Evolutionary conservation across 2,888 invertebrate genomes (phyloP), one percentile per base, ranked within the genome.

Genomic region (Torymus texanus): DNA sequence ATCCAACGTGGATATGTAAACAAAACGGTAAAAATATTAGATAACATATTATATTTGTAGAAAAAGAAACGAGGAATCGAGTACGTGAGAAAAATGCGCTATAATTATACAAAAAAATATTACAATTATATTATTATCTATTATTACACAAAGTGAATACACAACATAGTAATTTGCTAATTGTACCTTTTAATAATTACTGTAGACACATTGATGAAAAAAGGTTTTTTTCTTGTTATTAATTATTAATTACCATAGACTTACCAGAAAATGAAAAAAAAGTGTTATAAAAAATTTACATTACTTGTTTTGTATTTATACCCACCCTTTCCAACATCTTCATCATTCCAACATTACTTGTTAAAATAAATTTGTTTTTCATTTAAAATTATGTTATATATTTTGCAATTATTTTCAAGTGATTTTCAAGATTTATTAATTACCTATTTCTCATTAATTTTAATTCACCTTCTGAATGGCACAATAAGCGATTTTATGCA

Each of bases 121-220:
- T 88, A 88, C 86, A 85, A 87, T 87, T 87, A 87, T 87, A 89
- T 89, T 87, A 88, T 88, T 89, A 88, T 87, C 86, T 88, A 88
- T 89, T 89, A 89, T 88, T 89, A 89, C 88, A 89, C 88, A 88
- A 90, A 88, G 88, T 88, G 87, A 88, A 88, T 89, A 89, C 88
- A 89, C 88, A 87, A 88, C 85, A 88, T 88, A 88, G 88, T 89
- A 88, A 89, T 90, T 89, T 89, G 88, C 88, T 89, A 89, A 89
- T 89, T 89, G 88, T 89, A 89, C 88, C 89, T 89, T 90, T 89
- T 88, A 89, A 89, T 89, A 88, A 89, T 89, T 89, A 90, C 87
- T 88, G 88, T 89, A 89, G 88, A 89, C 88, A 88, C 87, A 88
- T 87, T 87, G 87, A 89, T 87, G 87, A 88, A 86, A 84, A 41